Evolutionary conservation across 2,113 vertebrate species (phyloP).

Genomic region (Piprites chloris): DNA sequence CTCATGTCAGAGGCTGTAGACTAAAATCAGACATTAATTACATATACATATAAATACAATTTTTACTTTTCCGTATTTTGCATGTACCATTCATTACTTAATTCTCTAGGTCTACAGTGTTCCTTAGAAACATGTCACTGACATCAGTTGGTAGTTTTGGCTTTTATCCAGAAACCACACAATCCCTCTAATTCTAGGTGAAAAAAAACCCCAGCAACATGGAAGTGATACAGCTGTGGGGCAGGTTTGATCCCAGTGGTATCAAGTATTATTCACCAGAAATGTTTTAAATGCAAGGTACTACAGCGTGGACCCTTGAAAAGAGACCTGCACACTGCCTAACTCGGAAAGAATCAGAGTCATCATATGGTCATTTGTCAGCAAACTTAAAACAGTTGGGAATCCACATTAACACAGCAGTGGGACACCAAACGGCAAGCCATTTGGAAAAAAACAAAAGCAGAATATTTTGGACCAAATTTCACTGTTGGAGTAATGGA

Average conservation of each 20-base stretch:
- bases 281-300: neutral
- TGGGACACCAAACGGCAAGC: neutral
- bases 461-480: neutral
- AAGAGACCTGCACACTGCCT: neutral
- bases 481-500: neutral
- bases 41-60: neutral
- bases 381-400: neutral
- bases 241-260: neutral
- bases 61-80: neutral
- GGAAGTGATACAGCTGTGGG: neutral
- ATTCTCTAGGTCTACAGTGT: neutral
- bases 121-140: neutral
- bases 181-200: neutral
- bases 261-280: neutral
- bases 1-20: slow-evolving; percentile 96
- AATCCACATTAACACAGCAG: neutral
- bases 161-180: neutral
- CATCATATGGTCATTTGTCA: neutral
- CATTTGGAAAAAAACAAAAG: neutral
- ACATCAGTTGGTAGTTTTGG: neutral
- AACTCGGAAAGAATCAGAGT: neutral
- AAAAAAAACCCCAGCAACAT: neutral
- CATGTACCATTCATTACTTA: neutral
- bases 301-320: neutral
- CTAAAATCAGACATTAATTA: slow-evolving; percentile 72